Evolutionary conservation across 2,888 invertebrate genomes (phyloP).

Genomic region (Chorisops tibialis): DNA sequence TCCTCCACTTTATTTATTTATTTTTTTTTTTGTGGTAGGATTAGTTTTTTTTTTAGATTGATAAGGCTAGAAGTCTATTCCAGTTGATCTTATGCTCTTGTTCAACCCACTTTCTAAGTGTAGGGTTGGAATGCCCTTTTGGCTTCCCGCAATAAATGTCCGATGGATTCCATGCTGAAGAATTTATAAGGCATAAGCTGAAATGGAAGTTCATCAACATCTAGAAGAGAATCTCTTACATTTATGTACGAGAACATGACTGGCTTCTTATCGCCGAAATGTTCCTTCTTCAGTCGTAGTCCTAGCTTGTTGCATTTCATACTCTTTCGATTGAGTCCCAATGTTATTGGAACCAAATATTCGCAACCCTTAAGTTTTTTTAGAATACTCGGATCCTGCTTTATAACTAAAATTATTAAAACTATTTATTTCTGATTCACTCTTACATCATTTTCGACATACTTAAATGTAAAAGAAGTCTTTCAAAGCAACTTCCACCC

Average conservation of each 20-base stretch:
- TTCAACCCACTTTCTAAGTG: too few species aligned
- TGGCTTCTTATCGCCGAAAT: background rate
- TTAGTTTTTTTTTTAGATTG: too few species aligned
- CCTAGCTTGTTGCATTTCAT: background rate
- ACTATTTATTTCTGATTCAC: constrained; percentile 27
- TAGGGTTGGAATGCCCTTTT: too few species aligned
- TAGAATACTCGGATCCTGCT: too few species aligned
- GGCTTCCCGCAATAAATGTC: constrained; percentile 43
- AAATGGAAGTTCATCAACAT: too few species aligned
- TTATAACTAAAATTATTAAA: background rate
- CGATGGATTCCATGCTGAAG: constrained; percentile 50
- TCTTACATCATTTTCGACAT: too few species aligned
- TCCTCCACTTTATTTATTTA: too few species aligned
- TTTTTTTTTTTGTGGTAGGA: too few species aligned
- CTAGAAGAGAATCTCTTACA: background rate
- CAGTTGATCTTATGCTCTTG: too few species aligned
- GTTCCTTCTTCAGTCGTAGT: background rate
- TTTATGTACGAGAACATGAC: background rate
- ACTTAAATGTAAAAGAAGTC: constrained; percentile 47
- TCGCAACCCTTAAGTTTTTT: background rate
- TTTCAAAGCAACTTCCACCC: constrained; percentile 48
- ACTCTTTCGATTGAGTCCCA: too few species aligned
- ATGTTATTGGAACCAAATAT: background rate
- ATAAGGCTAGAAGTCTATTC: constrained; percentile 43
- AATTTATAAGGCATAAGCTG: constrained; percentile 49